Base-by-base conservation (phyloP, 2,888 invertebrate species). In the Mesorhabditis spiculigera region DNA sequence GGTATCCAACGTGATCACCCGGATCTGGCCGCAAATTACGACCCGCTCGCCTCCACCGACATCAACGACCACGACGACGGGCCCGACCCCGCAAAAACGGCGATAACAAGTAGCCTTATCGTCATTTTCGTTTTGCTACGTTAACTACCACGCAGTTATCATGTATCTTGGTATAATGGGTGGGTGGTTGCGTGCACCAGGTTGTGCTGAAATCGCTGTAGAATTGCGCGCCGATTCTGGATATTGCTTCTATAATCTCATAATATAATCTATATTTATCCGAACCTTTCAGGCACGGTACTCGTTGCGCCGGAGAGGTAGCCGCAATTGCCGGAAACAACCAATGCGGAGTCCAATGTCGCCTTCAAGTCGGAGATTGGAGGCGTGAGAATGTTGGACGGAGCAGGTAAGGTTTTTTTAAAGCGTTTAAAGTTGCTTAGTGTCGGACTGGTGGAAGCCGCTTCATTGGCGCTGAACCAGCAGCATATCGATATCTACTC, bases 61-160 rank as follows among this genome's bases (percentile, higher is more conserved):
- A 94, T 98, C 86, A 98, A 98, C 86, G 94, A 93, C 79, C 93
- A 94, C 86, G 95, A 97, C 87, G 91, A 92, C 78, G 97, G n/a
- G 98, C 88, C 98, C 98, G 6, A 95, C 93, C 91, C 98, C 98
- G 16, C 92, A 95, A 88, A 95, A 94, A 96, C 87, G 95, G 95
- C 42, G 95, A 97, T 88, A 98, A 98, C 89, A 97, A 97, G 89
- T 89, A 80, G 81, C 86, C 73, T 28, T 62, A n/a, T 45, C 4
- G 43, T 13, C 13, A 8, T 13, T 5, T 6, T 44, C 10, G 43
- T 16, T 58, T 6, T 28, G 58, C 16, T 13, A 50, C 58, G n/a
- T 13, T n/a, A 50, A 50, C 58, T 50, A 50, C n/a, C n/a, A n/a
- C n/a, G n/a, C 58, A 50, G 58, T 50, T 50, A 50, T 50, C 58